A percentile compares a stretch with the other conserved stretches of the same genome.
phyloP scores from a whole-genome alignment of 1,140 invertebrate genomes.

The Cardiocondyla obscurior region DNA sequence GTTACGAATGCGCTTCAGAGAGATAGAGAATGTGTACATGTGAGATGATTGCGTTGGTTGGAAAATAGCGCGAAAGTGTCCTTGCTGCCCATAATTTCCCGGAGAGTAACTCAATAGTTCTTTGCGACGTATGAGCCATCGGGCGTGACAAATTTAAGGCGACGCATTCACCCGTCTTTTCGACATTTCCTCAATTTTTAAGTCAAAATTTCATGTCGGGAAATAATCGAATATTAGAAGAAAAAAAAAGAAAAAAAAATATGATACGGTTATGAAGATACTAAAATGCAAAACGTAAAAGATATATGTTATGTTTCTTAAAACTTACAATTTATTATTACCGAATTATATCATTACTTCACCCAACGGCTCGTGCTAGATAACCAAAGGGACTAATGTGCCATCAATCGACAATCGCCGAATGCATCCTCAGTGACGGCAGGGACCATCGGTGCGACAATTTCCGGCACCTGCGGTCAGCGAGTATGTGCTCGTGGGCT shows the following conservation, averaged over 20 bases:
- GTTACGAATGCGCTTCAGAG: slow-evolving; percentile 17
- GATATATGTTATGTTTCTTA: background rate
- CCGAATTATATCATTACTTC: background rate
- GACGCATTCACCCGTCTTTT: background rate
- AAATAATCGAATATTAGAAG: background rate
- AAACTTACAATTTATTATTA: slow-evolving; percentile 23
- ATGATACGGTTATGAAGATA: background rate
- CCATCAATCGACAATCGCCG: slow-evolving; percentile 45
- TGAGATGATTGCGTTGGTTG: slow-evolving; percentile 20
- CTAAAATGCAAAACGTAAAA: slow-evolving; percentile 4
- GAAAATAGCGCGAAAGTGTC: slow-evolving; percentile 29
- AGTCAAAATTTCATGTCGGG: background rate
- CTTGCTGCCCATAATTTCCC: slow-evolving; percentile 4
- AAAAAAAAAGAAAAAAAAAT: background rate
- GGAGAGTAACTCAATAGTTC: background rate
- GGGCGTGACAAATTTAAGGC: background rate
- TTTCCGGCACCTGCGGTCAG: background rate
- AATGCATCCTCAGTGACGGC: background rate
- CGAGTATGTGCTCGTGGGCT: slow-evolving; percentile 5
- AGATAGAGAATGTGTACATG: background rate
- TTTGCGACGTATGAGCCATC: slow-evolving; percentile 6
- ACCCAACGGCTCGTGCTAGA: slow-evolving; percentile 6
- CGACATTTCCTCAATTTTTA: background rate
- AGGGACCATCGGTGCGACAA: background rate
- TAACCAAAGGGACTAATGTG: slow-evolving; percentile 35